phyloP scores from a whole-genome alignment of 2,797 vertebrate species.

The Thalassophryne amazonica region DNA sequence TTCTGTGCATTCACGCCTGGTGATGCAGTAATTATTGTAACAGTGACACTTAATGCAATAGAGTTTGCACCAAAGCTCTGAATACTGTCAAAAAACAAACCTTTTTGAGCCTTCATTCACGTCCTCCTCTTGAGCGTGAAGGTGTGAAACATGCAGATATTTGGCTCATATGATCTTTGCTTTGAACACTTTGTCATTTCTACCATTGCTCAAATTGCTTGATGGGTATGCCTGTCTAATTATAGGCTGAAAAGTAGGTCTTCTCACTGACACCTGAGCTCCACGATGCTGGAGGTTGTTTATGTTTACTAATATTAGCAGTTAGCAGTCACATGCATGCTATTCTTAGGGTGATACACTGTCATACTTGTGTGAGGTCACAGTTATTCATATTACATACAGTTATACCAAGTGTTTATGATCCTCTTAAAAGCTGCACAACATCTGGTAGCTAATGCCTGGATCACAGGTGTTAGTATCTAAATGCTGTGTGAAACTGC shows the following conservation, averaged over 20 bases:
- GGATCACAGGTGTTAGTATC: too few species aligned
- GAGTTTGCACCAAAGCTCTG: too few species aligned
- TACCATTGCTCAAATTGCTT: neutral
- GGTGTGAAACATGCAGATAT: neutral
- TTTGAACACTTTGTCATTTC: neutral
- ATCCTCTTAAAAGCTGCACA: too few species aligned
- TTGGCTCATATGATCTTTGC: neutral
- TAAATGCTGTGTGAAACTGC: too few species aligned
- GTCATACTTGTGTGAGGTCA: neutral
- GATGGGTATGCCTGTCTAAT: constrained; percentile 1
- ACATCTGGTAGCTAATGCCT: too few species aligned
- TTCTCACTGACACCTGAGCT: constrained; percentile 12
- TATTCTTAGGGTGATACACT: constrained; percentile 4
- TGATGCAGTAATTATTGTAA: too few species aligned
- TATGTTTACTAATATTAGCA: neutral
- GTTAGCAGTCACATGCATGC: neutral
- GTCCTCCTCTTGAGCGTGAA: neutral
- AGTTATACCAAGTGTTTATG: too few species aligned
- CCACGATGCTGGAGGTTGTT: neutral
- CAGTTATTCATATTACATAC: neutral
- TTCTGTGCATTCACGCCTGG: too few species aligned
- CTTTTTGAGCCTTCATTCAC: too few species aligned
- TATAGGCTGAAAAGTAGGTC: constrained; percentile 5
- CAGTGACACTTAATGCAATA: too few species aligned
- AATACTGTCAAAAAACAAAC: too few species aligned